These are phyloP conservation scores for Phyllostomus hastatus DNA, from an alignment of 2,113 vertebrate species.

Conservation along the genomic window DNA sequence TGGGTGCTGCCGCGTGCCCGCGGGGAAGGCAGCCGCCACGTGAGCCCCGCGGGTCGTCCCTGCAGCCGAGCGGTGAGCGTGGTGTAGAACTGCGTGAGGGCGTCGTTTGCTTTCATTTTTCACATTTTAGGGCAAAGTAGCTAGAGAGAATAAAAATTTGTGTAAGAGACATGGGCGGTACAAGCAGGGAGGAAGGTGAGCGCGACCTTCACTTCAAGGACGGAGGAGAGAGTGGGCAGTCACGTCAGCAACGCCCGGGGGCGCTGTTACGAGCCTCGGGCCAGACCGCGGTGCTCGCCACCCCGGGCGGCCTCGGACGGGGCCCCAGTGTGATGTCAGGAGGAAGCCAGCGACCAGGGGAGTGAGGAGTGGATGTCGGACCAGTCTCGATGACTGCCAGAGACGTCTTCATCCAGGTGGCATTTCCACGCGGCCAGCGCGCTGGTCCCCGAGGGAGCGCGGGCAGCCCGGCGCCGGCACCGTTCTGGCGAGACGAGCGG, in stretches of 20 bases:
- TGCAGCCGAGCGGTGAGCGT: background rate
- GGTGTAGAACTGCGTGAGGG: background rate
- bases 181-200: background rate
- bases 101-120: background rate
- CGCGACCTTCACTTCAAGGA: background rate
- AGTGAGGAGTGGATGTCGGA: background rate
- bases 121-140: background rate
- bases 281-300: background rate
- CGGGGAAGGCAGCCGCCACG: background rate
- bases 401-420: background rate
- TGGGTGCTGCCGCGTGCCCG: constrained; percentile 27
- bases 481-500: background rate
- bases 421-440: background rate
- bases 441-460: background rate
- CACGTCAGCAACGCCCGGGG: background rate
- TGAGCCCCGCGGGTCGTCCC: background rate
- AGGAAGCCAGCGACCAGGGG: background rate
- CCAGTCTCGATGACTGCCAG: background rate
- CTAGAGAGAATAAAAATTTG: background rate
- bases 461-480: background rate
- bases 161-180: background rate
- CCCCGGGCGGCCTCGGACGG: background rate
- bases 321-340: background rate
- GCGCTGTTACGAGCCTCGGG: background rate
- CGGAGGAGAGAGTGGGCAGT: background rate